Evolutionary conservation across 2,113 vertebrate genomes (phyloP).

Genomic region (Toxostoma redivivum): DNA sequence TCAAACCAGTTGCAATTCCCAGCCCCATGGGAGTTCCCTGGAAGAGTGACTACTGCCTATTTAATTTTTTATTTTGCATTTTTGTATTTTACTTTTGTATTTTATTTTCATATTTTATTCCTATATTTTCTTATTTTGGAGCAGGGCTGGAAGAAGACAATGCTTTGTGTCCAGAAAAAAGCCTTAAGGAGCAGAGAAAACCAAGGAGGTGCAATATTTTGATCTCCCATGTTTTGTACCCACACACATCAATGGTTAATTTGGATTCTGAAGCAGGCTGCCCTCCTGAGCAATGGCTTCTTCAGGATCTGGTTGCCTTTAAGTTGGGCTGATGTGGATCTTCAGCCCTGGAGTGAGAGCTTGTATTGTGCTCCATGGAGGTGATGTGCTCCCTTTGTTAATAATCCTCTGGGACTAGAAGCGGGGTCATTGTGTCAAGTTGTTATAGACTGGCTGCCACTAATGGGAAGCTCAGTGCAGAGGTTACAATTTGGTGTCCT

Average conservation of each 20-base stretch:
- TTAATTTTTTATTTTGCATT: background rate
- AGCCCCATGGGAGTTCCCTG: background rate
- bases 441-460: background rate
- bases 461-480: background rate
- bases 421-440: background rate
- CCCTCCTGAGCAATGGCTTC: background rate
- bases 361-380: background rate
- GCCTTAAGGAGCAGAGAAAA: background rate
- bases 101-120: background rate
- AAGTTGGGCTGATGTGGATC: fast-evolving
- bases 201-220: background rate
- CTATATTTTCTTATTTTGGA: background rate
- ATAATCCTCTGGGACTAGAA: background rate
- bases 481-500: background rate
- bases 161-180: background rate
- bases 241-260: fast-evolving
- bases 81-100: background rate
- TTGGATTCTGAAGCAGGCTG: background rate
- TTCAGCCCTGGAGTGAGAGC: fast-evolving
- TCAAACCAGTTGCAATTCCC: background rate
- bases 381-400: background rate
- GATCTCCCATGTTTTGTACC: fast-evolving
- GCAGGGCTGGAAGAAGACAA: background rate
- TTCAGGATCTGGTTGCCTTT: background rate
- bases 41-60: background rate